A percentile compares a stretch with the other conserved stretches of the same genome.
Conservation (phyloP, 92 coral and sea anemone genomes). For the Porites evermanni region DNA sequence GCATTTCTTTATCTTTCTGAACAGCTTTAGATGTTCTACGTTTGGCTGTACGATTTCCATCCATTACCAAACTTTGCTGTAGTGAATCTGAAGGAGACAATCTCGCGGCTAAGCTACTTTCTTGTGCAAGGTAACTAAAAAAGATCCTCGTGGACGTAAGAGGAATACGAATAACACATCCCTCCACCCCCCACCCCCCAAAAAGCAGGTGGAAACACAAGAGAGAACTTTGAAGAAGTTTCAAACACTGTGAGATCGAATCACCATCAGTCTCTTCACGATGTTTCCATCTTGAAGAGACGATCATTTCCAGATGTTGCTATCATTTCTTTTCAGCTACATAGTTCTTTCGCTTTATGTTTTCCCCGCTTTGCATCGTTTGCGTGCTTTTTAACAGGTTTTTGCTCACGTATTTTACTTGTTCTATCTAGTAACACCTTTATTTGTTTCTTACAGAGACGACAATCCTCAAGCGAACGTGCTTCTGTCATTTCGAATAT, state of each 20-base stretch:
- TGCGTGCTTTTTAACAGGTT: background rate
- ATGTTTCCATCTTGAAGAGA: too few relatives aligned
- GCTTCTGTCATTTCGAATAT: constrained; percentile 82
- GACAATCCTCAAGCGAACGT: constrained; percentile 74
- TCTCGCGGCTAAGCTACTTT: constrained; percentile 62
- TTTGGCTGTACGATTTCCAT: constrained; percentile 72
- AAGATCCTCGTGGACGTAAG: too few relatives aligned
- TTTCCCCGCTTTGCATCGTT: background rate
- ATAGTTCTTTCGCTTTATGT: background rate
- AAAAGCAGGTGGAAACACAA: too few relatives aligned
- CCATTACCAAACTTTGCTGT: constrained; percentile 66
- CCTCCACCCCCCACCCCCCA: too few relatives aligned
- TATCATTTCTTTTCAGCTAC: too few relatives aligned
- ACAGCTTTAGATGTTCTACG: constrained; percentile 88
- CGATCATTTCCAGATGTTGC: too few relatives aligned
- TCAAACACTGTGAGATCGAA: too few relatives aligned
- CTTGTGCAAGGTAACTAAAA: constrained; percentile 64
- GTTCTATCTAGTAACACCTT: background rate
- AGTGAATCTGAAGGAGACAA: constrained; percentile 69
- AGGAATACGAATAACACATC: too few relatives aligned
- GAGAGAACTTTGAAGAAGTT: too few relatives aligned
- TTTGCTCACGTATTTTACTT: background rate
- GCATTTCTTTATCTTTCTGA: background rate
- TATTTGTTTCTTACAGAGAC: constrained; percentile 54
- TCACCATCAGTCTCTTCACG: too few relatives aligned